phyloP scores from a whole-genome alignment of 2,113 vertebrate species.

The Bos javanicus region DNA sequence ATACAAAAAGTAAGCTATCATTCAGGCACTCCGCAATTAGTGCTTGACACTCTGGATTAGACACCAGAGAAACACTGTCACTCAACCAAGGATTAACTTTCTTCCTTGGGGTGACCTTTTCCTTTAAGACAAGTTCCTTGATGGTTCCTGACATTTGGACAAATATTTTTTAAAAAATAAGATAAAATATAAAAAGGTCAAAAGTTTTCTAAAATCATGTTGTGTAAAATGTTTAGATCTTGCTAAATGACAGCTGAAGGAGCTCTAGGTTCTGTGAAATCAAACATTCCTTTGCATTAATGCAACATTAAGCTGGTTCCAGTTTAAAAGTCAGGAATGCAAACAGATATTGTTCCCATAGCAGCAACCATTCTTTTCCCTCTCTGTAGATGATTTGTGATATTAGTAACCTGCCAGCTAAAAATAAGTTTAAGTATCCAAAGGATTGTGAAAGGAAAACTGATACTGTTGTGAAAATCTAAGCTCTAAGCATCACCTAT shows the following conservation, averaged over 20 bases:
- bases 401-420: background rate
- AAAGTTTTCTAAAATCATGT: constrained; percentile 47
- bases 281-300: background rate
- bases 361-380: background rate
- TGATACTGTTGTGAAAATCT: background rate
- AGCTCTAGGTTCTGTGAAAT: background rate
- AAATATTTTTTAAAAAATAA: background rate
- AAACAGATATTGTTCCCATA: background rate
- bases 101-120: constrained; percentile 51
- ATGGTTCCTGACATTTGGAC: constrained; percentile 47
- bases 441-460: background rate
- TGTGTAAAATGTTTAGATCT: constrained; percentile 40
- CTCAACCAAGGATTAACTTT: constrained; percentile 23
- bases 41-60: background rate
- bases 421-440: constrained; percentile 14
- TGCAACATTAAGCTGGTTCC: background rate
- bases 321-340: constrained; percentile 22
- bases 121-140: constrained; percentile 35
- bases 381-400: background rate
- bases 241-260: constrained; percentile 40
- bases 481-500: background rate
- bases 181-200: constrained; percentile 59
- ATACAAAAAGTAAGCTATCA: background rate
- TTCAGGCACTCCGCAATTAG: background rate
- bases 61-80: constrained; percentile 35